Conservation (phyloP, 2,797 vertebrate genomes). For the Hyperoplus immaculatus region DNA sequence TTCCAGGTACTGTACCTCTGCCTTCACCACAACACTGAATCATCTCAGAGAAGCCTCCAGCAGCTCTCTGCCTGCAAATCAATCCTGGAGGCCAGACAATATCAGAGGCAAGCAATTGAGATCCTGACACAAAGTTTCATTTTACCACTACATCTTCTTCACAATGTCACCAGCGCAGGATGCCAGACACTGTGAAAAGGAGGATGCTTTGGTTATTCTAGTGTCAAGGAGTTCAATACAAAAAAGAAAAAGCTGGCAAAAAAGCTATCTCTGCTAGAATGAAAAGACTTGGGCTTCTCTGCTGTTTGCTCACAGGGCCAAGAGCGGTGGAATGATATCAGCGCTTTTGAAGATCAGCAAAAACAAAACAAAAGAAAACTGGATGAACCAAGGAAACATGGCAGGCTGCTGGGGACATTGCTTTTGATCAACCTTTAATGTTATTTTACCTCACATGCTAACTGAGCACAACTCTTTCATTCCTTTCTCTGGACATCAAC, state of each 20-base stretch:
- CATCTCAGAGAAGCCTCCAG: constrained; percentile 36
- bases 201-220: neutral
- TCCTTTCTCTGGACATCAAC: neutral
- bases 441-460: neutral
- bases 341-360: constrained; percentile 27
- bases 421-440: neutral
- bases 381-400: neutral
- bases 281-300: constrained; percentile 31
- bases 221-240: constrained; percentile 20
- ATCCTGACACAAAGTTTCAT: constrained; percentile 46
- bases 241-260: constrained; percentile 4
- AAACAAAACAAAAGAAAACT: constrained; percentile 1
- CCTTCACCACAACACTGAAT: constrained; percentile 32
- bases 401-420: neutral
- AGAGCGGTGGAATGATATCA: constrained; percentile 16
- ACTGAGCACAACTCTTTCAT: neutral
- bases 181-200: constrained; percentile 25
- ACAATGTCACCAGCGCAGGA: constrained; percentile 22
- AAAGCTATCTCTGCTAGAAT: constrained; percentile 37
- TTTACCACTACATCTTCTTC: constrained; percentile 17
- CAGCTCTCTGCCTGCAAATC: constrained; percentile 34
- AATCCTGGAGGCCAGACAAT: constrained; percentile 35
- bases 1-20: too few species aligned
- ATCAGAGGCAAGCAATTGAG: constrained; percentile 37
- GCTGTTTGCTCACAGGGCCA: constrained; percentile 17